These are phyloP conservation scores for Chamaetylas fuelleborni DNA, from an alignment of 2,113 vertebrate species.

Conservation along the genomic window DNA sequence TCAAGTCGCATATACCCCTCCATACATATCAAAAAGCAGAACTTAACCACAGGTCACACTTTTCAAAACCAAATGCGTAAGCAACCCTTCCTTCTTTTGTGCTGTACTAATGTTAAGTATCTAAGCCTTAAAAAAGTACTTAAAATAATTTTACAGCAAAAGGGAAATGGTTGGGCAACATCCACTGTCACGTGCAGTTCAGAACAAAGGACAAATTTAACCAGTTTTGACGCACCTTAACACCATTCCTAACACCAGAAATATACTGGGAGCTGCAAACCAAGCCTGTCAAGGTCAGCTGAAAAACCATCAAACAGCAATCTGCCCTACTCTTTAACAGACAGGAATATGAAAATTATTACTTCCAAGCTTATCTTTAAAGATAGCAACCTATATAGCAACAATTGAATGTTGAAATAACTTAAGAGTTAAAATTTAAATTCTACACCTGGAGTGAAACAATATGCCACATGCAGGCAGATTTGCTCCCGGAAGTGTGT, in stretches of 20 bases:
- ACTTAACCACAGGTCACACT: not conserved
- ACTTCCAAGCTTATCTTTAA: not conserved
- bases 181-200: not conserved
- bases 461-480: not conserved
- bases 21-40: not conserved
- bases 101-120: not conserved
- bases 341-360: not conserved
- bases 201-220: not conserved
- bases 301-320: not conserved
- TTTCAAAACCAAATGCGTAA: not conserved
- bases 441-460: not conserved
- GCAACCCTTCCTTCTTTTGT: constrained; percentile 5
- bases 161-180: not conserved
- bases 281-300: not conserved
- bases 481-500: not conserved
- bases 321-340: not conserved
- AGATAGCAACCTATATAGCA: not conserved
- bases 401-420: not conserved
- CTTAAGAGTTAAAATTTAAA: not conserved
- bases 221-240: not conserved
- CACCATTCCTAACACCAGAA: not conserved
- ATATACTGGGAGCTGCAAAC: not conserved
- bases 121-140: not conserved
- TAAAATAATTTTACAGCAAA: not conserved
- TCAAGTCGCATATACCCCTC: not conserved